Conservation (phyloP, 2,113 vertebrate genomes). For the Dendropsophus ebraccatus region DNA sequence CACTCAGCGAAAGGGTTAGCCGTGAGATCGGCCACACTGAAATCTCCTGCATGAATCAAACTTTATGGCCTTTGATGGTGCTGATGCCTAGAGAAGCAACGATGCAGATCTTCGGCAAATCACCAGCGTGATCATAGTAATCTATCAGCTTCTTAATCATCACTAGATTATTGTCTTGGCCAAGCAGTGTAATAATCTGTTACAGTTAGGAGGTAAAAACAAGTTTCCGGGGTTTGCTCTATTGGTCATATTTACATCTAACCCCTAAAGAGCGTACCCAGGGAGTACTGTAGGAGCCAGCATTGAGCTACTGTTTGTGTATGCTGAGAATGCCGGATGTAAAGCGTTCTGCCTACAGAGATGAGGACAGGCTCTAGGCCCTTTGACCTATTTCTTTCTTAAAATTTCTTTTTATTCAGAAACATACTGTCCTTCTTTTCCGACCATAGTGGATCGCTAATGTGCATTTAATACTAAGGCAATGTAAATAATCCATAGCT, state of each 20-base stretch:
- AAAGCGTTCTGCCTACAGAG: no score
- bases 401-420: no score
- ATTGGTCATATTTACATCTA: background rate
- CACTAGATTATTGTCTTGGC: slow-evolving; percentile 76
- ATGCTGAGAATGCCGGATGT: no score
- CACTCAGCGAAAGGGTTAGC: background rate
- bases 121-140: slow-evolving; percentile 74
- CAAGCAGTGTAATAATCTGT: slow-evolving; percentile 73
- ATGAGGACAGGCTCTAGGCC: no score
- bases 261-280: background rate
- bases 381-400: no score
- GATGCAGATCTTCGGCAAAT: slow-evolving; percentile 75
- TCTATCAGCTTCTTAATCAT: slow-evolving; percentile 77
- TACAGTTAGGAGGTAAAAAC: slow-evolving; percentile 71
- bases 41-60: slow-evolving; percentile 77
- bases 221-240: slow-evolving; percentile 59
- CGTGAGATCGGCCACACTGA: slow-evolving; percentile 61
- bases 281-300: no score
- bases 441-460: no score
- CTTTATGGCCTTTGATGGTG: slow-evolving; percentile 78
- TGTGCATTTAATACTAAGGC: no score
- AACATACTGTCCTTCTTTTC: no score
- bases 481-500: no score
- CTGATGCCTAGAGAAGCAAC: slow-evolving; percentile 73
- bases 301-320: no score